Evolutionary conservation across 2,888 invertebrate genomes (phyloP).

Genomic region (Carpatolechia fugitivella): DNA sequence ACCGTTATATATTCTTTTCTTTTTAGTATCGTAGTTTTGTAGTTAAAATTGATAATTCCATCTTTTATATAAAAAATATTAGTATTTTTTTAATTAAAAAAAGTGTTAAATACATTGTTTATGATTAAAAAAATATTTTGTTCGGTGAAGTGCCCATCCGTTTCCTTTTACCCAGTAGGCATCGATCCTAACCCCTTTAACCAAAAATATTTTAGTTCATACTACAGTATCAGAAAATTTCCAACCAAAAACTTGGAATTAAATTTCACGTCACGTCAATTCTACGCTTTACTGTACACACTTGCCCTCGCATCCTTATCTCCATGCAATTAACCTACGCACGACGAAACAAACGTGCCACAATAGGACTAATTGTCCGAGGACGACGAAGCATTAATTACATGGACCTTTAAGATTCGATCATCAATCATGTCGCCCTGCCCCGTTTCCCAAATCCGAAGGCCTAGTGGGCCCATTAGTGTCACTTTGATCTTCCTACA

Average conservation of each 20-base stretch:
- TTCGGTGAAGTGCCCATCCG: too few species aligned
- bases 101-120: too few species aligned
- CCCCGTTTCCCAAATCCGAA: constrained; percentile 23
- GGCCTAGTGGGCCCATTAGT: constrained; percentile 47
- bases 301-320: not conserved
- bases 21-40: too few species aligned
- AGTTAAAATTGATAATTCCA: too few species aligned
- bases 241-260: not conserved
- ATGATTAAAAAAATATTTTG: too few species aligned
- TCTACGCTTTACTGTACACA: not conserved
- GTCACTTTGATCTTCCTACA: constrained; percentile 45
- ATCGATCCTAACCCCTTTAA: too few species aligned
- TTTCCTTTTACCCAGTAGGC: too few species aligned
- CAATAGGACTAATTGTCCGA: constrained; percentile 45
- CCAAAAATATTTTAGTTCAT: too few species aligned
- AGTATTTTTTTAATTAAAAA: too few species aligned
- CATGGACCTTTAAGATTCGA: constrained; percentile 46
- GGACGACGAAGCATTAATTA: constrained; percentile 62
- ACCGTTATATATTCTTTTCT: too few species aligned
- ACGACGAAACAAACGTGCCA: constrained; percentile 16
- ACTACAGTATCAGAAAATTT: too few species aligned
- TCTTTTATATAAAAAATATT: too few species aligned
- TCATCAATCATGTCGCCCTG: constrained; percentile 56
- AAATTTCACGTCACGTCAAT: not conserved
- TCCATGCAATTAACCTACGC: not conserved